These are phyloP conservation scores for Spodoptera littoralis DNA, from an alignment of 2,888 invertebrate species.

Conservation along the genomic window DNA sequence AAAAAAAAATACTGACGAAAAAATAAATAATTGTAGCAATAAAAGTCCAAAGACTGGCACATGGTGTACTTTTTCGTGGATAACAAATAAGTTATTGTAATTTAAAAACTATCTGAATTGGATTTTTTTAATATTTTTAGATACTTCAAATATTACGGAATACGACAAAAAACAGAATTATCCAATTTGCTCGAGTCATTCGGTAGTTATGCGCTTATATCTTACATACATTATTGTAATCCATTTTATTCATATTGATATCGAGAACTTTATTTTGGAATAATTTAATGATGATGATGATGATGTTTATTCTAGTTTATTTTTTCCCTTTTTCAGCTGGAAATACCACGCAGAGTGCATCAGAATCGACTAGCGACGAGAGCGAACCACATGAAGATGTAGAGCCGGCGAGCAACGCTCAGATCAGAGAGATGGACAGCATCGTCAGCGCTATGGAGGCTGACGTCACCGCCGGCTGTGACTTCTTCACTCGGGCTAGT, in stretches of 20 bases:
- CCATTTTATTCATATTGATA: too few species aligned
- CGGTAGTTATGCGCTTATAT: neutral
- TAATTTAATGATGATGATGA: neutral
- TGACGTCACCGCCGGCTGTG: slow-evolving; percentile 81
- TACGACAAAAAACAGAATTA: neutral
- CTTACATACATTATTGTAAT: too few species aligned
- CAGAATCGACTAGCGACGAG: slow-evolving; percentile 75
- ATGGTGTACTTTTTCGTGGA: too few species aligned
- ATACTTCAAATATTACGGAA: neutral
- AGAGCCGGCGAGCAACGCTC: slow-evolving; percentile 78
- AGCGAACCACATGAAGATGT: slow-evolving; percentile 69
- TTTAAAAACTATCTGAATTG: too few species aligned
- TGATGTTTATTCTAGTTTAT: too few species aligned
- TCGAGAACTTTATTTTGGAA: neutral
- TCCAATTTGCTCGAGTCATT: neutral
- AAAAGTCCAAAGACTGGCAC: too few species aligned
- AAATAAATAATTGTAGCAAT: too few species aligned
- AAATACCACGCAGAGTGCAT: slow-evolving; percentile 51
- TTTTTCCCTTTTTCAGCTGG: slow-evolving; percentile 53
- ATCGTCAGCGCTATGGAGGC: slow-evolving; percentile 90
- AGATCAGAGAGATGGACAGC: slow-evolving; percentile 84
- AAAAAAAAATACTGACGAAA: too few species aligned
- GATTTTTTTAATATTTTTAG: too few species aligned
- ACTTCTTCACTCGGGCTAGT: slow-evolving; percentile 68
- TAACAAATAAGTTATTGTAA: too few species aligned